Evolutionary conservation across 2,113 vertebrate genomes (phyloP), one percentile per base, ranked within the genome.

Genomic region (Periophthalmus modestus): DNA sequence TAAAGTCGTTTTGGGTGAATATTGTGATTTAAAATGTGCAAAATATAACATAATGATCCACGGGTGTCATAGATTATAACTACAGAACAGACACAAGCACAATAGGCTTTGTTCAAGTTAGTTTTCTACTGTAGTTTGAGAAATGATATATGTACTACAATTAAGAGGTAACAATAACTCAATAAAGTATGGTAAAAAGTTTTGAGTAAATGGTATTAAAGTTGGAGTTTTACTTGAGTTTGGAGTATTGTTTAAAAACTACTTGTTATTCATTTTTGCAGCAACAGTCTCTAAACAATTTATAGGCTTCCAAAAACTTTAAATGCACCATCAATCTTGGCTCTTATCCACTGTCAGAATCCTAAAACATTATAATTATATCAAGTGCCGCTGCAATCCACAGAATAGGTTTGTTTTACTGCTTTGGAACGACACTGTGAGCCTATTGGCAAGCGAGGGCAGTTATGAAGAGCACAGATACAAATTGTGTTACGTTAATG

Each of bases 311-410:
- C 67, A 55, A 16, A 19, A 63, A 66, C 52, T 72, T 61, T 75
- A 70, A 73, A 54, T 36, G 33, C 14, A 74, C 50, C 62, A 82
- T 85, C 75, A 80, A 68, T 85, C 80, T 80, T 50, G 7, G 7
- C 0, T 2, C 55, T 68, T 50, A 68, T 75, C 36, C 63, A 73
- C 73, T 73, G 80, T 85, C 84, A 81, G 72, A 73, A 24, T 63
- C 39, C 7, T 21, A n/a, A 63, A 19, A 62, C 14, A 16, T 55
- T 71, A 71, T 73, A 18, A 80, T 74, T 69, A 73, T 81, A 68
- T 74, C 63, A 13, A 12, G 24, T 6, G 14, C 3, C 52, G 12
- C 68, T 10, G 28, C 59, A 16, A 16, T 18, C 24, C 59, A 11
- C 34, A 65, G 34, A 65, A 43, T 43, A 21, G 24, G 19, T 65